These are phyloP conservation scores for Hesperophylax magnus DNA, from an alignment of 1,140 invertebrate species.

Conservation along the genomic window DNA sequence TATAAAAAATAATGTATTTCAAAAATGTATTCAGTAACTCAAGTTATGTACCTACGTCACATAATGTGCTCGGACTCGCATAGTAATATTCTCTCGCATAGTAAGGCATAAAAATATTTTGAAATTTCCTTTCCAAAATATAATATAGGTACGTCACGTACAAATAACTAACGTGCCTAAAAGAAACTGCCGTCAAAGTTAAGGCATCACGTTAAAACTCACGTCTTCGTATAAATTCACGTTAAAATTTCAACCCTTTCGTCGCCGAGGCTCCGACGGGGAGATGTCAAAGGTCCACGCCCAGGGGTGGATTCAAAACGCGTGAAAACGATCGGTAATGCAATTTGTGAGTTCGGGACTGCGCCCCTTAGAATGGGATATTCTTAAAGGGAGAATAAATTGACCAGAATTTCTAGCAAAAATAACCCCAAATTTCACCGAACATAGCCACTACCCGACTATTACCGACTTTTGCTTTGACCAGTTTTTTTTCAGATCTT, in stretches of 20 bases:
- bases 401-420: conserved; percentile 39
- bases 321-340: conserved; percentile 55
- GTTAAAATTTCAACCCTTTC: conserved; percentile 16
- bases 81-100: too few relatives aligned
- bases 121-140: too few relatives aligned
- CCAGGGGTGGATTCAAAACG: conserved; percentile 36
- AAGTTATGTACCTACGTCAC: too few relatives aligned
- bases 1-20: too few relatives aligned
- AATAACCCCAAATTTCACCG: conserved; percentile 6
- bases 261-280: background rate
- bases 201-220: background rate
- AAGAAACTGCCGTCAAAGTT: too few relatives aligned
- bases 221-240: conserved; percentile 6
- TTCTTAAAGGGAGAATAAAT: conserved; percentile 46
- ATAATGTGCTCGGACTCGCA: too few relatives aligned
- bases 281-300: conserved; percentile 45
- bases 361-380: background rate
- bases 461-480: conserved; percentile 29
- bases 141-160: too few relatives aligned
- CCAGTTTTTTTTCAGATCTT: conserved; percentile 16
- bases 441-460: background rate
- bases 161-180: too few relatives aligned
- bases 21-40: too few relatives aligned
- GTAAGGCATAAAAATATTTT: too few relatives aligned
- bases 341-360: conserved; percentile 47